phyloP scores from a whole-genome alignment of 2,888 invertebrate species.

The Cryptocephalus moraei region DNA sequence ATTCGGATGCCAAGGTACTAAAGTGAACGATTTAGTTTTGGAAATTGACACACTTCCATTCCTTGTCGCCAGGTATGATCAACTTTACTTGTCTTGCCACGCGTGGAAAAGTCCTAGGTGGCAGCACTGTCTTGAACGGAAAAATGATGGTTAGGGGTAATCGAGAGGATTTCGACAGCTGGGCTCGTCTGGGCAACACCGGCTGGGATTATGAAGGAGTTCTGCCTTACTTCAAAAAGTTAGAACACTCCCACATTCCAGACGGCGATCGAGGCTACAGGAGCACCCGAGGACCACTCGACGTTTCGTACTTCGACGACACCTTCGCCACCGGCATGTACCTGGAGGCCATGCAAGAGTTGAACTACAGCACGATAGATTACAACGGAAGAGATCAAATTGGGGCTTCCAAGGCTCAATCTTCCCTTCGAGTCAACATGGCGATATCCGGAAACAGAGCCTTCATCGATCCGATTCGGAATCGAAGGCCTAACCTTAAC shows the following conservation, averaged over 20 bases:
- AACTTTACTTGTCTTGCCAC: neutral
- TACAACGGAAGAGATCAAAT: slow-evolving; percentile 53
- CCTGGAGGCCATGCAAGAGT: slow-evolving; percentile 62
- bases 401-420: slow-evolving; percentile 40
- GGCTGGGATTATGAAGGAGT: slow-evolving; percentile 81
- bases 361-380: slow-evolving; percentile 68
- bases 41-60: no score
- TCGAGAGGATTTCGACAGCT: slow-evolving; percentile 67
- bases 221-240: slow-evolving; percentile 74
- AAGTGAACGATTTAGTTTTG: no score
- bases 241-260: slow-evolving; percentile 48
- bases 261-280: neutral
- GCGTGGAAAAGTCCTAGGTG: slow-evolving; percentile 73
- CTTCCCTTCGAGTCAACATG: slow-evolving; percentile 65
- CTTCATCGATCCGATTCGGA: slow-evolving; percentile 27
- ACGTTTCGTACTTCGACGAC: neutral
- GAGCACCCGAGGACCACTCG: neutral
- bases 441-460: slow-evolving; percentile 48
- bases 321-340: slow-evolving; percentile 37
- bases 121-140: slow-evolving; percentile 69
- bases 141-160: slow-evolving; percentile 79
- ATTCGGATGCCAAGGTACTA: no score
- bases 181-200: slow-evolving; percentile 65
- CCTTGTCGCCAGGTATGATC: neutral
- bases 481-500: slow-evolving; percentile 58